Base-by-base conservation (phyloP, 2,797 vertebrate genomes). In the Monodelphis domestica region DNA sequence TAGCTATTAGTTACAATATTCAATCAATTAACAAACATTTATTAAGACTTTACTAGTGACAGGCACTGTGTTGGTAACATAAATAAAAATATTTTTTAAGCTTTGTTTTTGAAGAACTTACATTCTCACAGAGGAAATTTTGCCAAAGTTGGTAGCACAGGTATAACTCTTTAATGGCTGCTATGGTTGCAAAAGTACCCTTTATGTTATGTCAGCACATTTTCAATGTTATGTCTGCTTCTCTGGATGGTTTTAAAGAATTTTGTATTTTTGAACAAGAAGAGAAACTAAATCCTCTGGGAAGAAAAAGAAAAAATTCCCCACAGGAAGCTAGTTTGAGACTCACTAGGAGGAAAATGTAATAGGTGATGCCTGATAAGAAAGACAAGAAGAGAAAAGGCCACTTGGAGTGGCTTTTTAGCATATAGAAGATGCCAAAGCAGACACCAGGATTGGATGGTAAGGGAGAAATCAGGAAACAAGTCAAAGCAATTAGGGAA, bases 321-420 rank as follows among this genome's bases (percentile, higher is more conserved):
- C 92, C 97, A n/a, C 33, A 92, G 57, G 70, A 91, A 93, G 91
- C 53, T 93, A 96, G 94, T 92, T 50, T 84, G 88, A 96, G 95
- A 45, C 93, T 95, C 95, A 52, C 96, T 94, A 95, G 57, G 38
- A 95, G 96, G 92, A 95, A 92, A 97, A 91, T 94, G 63, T 63
- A 94, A 95, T 93, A 96, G 95, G 93, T 95, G 96, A 96, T 63
- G 93, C 89, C 95, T 95, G 95, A 88, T 87, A 28, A 87, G 53
- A 30, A 53, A 92, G 56, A 38, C 93, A 89, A 0, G 33, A 63
- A 95, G 89, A 97, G 96, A 96, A 95, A 96, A 96, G n/a, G 15
- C 4, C 59, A 78, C 70, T 3, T 45, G 38, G 9, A 78, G 24
- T 10, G 14, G n/a, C 14, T 97, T 95, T 97, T 97, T 96, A 96